Percentiles rank a stretch among this genome's conserved stretches.
Evolutionary conservation across 2,888 invertebrate genomes (phyloP).

Genomic region (Drosophila paramelanica): DNA sequence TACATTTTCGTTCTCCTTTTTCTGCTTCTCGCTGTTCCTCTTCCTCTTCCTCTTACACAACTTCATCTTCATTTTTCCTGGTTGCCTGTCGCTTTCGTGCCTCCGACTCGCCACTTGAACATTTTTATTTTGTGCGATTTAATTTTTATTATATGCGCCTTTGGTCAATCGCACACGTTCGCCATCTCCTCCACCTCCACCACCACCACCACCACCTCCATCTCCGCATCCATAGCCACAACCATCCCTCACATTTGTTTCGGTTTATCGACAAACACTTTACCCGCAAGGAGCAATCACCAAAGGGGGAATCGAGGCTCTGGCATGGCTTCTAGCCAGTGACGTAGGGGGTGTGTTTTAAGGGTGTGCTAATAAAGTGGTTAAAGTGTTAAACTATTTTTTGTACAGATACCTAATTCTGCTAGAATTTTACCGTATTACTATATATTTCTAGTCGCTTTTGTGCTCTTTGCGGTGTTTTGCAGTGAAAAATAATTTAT

Average conservation of each 20-base stretch:
- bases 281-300: conserved; percentile 49
- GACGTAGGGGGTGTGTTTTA: conserved; percentile 16
- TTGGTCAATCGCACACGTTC: conserved; percentile 74
- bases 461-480: no score
- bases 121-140: conserved; percentile 78
- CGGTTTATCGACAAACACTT: conserved; percentile 77
- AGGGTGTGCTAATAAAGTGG: background rate
- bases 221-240: conserved; percentile 12
- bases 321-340: conserved; percentile 25
- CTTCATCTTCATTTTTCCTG: conserved; percentile 36
- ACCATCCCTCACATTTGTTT: conserved; percentile 62
- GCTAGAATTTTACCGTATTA: background rate
- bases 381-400: background rate
- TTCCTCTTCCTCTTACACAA: conserved; percentile 10
- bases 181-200: conserved; percentile 29
- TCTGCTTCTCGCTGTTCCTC: conserved; percentile 16
- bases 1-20: conserved; percentile 43
- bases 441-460: no score
- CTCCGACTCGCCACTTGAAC: conserved; percentile 53
- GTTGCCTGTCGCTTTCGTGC: conserved; percentile 45
- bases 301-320: conserved; percentile 23
- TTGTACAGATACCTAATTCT: no score
- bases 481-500: no score
- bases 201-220: conserved; percentile 19
- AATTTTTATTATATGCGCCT: conserved; percentile 77